Conservation (phyloP, 2,888 invertebrate genomes). For the Nymphalis c-album region DNA sequence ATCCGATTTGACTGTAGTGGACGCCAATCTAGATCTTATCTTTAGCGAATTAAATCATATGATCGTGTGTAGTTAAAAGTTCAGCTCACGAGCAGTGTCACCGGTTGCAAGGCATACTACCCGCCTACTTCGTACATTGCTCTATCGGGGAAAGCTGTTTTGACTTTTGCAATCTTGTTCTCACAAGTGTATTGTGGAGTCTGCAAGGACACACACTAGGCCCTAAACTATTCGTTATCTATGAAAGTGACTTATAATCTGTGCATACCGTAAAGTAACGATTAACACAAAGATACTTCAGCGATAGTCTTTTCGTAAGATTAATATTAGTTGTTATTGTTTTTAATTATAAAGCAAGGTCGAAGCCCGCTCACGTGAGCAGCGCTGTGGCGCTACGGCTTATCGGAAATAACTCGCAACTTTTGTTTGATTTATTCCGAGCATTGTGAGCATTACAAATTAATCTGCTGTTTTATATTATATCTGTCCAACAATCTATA, state of each 20-base stretch:
- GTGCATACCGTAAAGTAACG: background rate
- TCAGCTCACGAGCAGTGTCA: slow-evolving; percentile 20
- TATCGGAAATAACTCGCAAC: slow-evolving; percentile 13
- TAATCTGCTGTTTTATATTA: background rate
- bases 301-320: slow-evolving; percentile 7
- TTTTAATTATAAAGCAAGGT: slow-evolving; percentile 35
- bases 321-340: slow-evolving; percentile 6
- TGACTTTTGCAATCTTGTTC: slow-evolving; percentile 41
- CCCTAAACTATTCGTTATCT: slow-evolving; percentile 30
- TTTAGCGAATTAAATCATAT: slow-evolving; percentile 9
- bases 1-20: background rate
- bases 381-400: slow-evolving; percentile 1
- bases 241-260: slow-evolving; percentile 26
- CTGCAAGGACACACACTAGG: slow-evolving; percentile 38
- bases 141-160: slow-evolving; percentile 47
- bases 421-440: slow-evolving; percentile 7
- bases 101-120: slow-evolving; percentile 31
- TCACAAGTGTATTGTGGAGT: slow-evolving; percentile 35
- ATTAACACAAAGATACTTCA: too few relatives aligned
- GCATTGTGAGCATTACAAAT: background rate
- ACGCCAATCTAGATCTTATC: slow-evolving; percentile 18
- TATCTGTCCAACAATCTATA: too few relatives aligned
- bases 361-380: slow-evolving; percentile 28
- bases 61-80: slow-evolving; percentile 15
- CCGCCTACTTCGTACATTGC: slow-evolving; percentile 63